Base-by-base conservation (phyloP, 2,888 invertebrate genomes). In the Lycia hirtaria region DNA sequence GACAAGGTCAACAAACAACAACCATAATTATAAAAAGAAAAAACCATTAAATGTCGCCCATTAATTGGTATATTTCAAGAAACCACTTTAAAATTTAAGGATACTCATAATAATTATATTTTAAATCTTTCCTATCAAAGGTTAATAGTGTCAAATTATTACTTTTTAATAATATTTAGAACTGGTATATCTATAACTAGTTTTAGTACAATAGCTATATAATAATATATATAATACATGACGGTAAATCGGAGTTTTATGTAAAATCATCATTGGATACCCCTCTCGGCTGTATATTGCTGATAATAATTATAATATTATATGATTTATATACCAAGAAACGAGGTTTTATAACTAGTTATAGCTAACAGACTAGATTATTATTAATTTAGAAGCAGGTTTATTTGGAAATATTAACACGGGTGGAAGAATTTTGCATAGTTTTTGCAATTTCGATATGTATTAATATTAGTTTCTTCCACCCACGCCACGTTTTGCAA, bases 121-220 rank as follows among this genome's bases (percentile, higher is more conserved):
- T 7, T 2, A 17, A 33, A 45, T 37, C 43, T 48, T 57, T 35
- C 33, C 24, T 52, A 30, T 38, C 24, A 48, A 43, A 57, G 57
- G 57, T 57, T 48, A 57, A 48, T 26, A 40, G 35, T 52, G 51
- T 52, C 47, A 57, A 49, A 37, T 37, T 37, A 37, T 44, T 52
- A 45, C 40, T 38, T 30, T n/a, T 47, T 41, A 9, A 15, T 43
- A 22, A 10, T 41, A 37, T 40, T 9, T 0, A n/a, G 30, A 37
- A 47, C 40, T 30, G 20, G 20, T 24, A 30, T 51, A 7, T 7
- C 19, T 9, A 30, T 12, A 40, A 54, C 49, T 17, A 2, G 58
- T 58, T 49, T 30, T 6, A 22, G 33, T 28, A 54, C 40, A 54
- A 54, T 32, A 40, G 17, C n/a, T n/a, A 40, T 38, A 28, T 38